A percentile compares a stretch with the other conserved stretches of the same genome.
These are phyloP conservation scores for Maccullochella peelii DNA, from an alignment of 2,113 vertebrate genomes.

Conservation along the genomic window DNA sequence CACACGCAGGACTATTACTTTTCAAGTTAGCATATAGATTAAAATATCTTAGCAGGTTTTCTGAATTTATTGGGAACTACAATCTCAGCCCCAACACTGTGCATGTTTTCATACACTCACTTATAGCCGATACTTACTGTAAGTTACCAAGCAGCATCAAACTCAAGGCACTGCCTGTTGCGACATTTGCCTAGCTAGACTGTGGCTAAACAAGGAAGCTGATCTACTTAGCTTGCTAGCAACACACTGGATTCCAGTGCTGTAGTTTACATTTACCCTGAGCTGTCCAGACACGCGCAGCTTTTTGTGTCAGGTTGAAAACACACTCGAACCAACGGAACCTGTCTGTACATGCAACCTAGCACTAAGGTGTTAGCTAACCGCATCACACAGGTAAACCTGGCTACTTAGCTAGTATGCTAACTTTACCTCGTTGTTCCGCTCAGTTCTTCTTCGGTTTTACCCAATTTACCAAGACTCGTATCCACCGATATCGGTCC, in stretches of 20 bases:
- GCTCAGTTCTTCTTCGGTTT: constrained; percentile 52
- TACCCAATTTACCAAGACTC: neutral
- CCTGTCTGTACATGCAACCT: constrained; percentile 2
- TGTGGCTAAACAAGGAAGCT: constrained; percentile 65
- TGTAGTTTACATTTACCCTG: neutral
- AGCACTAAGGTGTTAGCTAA: constrained; percentile 15
- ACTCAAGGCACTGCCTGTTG: constrained; percentile 55
- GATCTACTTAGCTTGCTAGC: constrained; percentile 11
- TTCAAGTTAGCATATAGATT: neutral
- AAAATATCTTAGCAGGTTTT: neutral
- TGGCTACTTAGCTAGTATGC: constrained; percentile 65
- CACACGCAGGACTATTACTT: neutral
- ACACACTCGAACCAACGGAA: neutral
- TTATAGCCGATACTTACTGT: neutral
- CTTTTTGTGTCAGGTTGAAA: neutral
- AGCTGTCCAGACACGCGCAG: neutral
- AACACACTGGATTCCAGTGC: neutral
- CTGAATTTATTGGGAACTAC: neutral
- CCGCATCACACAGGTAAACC: constrained; percentile 44
- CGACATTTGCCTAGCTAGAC: constrained; percentile 41
- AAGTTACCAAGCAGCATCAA: neutral
- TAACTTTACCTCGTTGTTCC: constrained; percentile 77
- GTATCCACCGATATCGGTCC: constrained; percentile 17
- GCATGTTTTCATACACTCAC: neutral
- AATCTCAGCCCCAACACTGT: neutral